Percentiles rank a stretch among this genome's conserved stretches.
phyloP scores from a whole-genome alignment of 1,140 invertebrate genomes.

The Lithobius niger region DNA sequence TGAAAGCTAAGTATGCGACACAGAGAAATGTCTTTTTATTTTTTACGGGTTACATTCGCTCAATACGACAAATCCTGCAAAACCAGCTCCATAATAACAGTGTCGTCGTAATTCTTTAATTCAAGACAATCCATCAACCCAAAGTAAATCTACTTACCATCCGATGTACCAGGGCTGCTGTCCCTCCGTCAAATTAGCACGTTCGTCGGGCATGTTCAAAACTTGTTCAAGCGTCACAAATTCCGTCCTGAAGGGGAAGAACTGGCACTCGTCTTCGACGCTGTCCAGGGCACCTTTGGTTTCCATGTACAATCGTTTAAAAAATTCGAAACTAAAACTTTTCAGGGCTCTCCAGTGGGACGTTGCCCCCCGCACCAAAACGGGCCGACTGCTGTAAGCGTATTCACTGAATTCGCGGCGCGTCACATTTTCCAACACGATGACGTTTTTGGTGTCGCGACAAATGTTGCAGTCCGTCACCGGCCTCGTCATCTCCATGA shows the following conservation, averaged over 20 bases:
- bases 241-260: slow-evolving; percentile 38
- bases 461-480: slow-evolving; percentile 67
- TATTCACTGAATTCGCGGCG: slow-evolving; percentile 45
- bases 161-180: slow-evolving; percentile 39
- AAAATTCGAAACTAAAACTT: slow-evolving; percentile 56
- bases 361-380: slow-evolving; percentile 62
- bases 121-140: too few relatives aligned
- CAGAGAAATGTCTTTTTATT: too few relatives aligned
- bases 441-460: slow-evolving; percentile 39
- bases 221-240: slow-evolving; percentile 34
- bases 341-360: slow-evolving; percentile 58
- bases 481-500: slow-evolving; percentile 71
- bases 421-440: slow-evolving; percentile 47
- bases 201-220: slow-evolving; percentile 32
- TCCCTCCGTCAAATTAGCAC: slow-evolving; percentile 24
- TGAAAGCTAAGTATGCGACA: too few relatives aligned
- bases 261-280: slow-evolving; percentile 34
- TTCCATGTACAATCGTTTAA: slow-evolving; percentile 55
- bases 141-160: slow-evolving; percentile 37
- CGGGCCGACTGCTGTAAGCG: slow-evolving; percentile 64
- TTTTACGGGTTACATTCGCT: too few relatives aligned
- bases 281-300: slow-evolving; percentile 25
- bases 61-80: too few relatives aligned
- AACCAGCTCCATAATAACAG: too few relatives aligned
- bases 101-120: too few relatives aligned